These are phyloP conservation scores for Gallinago paraguaiae DNA, from an alignment of 2,113 vertebrate genomes.

Conservation along the genomic window DNA sequence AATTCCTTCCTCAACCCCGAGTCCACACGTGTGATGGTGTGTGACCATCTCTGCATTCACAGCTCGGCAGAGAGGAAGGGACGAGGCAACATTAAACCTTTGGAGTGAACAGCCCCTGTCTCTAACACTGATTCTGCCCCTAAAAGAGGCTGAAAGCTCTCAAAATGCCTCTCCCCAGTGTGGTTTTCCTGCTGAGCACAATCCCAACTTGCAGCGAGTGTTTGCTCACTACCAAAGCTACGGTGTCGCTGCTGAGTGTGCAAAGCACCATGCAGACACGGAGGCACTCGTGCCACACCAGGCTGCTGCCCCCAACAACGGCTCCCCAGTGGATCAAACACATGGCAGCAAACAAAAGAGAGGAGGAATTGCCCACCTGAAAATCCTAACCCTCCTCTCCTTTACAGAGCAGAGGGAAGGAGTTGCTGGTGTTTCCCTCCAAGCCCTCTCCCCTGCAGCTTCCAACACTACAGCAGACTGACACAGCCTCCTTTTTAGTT, in stretches of 20 bases:
- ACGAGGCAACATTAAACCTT: neutral
- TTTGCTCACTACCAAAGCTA: neutral
- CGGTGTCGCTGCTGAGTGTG: neutral
- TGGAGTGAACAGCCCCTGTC: neutral
- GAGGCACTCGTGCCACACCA: neutral
- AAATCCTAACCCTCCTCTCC: neutral
- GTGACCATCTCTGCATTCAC: accelerated
- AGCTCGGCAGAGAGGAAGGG: neutral
- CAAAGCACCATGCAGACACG: neutral
- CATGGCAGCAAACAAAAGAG: neutral
- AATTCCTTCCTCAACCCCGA: neutral
- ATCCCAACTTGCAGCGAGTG: neutral
- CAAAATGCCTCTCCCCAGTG: neutral
- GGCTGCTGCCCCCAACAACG: accelerated
- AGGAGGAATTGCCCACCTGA: neutral
- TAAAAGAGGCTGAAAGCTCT: neutral
- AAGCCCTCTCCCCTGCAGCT: neutral
- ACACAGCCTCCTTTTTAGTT: accelerated
- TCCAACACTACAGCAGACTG: neutral
- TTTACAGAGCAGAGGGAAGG: neutral
- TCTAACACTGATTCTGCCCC: neutral
- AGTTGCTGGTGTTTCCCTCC: neutral
- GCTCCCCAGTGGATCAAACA: neutral
- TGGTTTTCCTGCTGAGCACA: neutral
- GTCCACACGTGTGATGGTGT: accelerated